phyloP scores from a whole-genome alignment of 1,140 invertebrate species.

The Drosophila melanogaster region Release_6_plus_ISO1_MT NC_004354.4:5471501-5472000 shows the following conservation, averaged over 20 bases:
- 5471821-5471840: slow-evolving; percentile 53
- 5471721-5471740: slow-evolving; percentile 11
- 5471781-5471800: slow-evolving; percentile 68
- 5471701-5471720: neutral
- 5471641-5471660: slow-evolving; percentile 38
- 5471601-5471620: slow-evolving; percentile 40
- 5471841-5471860: slow-evolving; percentile 67
- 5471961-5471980: too few species aligned
- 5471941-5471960: neutral
- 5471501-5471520: slow-evolving; percentile 36
- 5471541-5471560: slow-evolving; percentile 14
- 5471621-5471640: slow-evolving; percentile 70
- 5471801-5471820: slow-evolving; percentile 42
- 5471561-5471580: neutral
- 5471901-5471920: slow-evolving; percentile 8
- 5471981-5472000: too few species aligned
- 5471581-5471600: neutral
- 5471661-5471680: slow-evolving; percentile 7
- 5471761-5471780: slow-evolving; percentile 71
- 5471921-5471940: neutral
- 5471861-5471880: slow-evolving; percentile 63
- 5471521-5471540: slow-evolving; percentile 14
- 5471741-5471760: slow-evolving; percentile 65
- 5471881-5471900: slow-evolving; percentile 39
- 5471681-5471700: neutral